Base-by-base conservation (phyloP, 2,797 vertebrate species). In the Streptopelia turtur region DNA sequence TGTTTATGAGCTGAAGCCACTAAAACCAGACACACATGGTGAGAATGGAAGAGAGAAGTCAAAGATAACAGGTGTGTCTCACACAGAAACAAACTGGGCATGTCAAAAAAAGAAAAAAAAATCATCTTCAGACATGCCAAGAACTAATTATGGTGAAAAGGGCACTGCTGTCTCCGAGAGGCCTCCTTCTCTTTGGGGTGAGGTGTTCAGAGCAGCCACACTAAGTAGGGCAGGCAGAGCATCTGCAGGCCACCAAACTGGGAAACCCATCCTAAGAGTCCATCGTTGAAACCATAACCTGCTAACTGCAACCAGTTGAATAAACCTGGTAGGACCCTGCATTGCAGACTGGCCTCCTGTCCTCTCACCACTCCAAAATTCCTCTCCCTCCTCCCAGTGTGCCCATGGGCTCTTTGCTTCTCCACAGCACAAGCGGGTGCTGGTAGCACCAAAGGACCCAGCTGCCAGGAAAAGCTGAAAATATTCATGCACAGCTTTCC, bases 1-100 rank as follows among this genome's bases (percentile, higher is more conserved):
- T 15, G 87, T 65, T 49, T 33, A 55, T 6, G 60, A 63, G 21
- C 37, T 52, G 69, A 37, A 91, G 6, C 14, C 14, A n/a, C 79
- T 71, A 47, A 64, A 64, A 64, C 20, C 10, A 25, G 13, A 37
- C 31, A 78, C 43, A 16, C 6, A 11, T 0, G 0, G 22, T 21
- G 18, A 83, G 47, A 75, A 69, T 4, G 20, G 31, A 80, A 8
- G 21, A 69, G 49, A 66, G 31, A 22, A 27, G n/a, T 17, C 39
- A 43, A 39, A 66, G 11, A 17, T 9, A 83, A 57, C 1, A 0
- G 2, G 15, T 6, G 10, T 10, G 5, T 65, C 35, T 21, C 18
- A 1, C 33, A 53, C 15, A 11, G 18, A 28, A 9, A 9, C 9
- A 76, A 23, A 70, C 6, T 6, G 12, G 13, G 5, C n/a, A 39